Conservation (phyloP, 2,888 invertebrate species). For the Sinohyriopsis cumingii region DNA sequence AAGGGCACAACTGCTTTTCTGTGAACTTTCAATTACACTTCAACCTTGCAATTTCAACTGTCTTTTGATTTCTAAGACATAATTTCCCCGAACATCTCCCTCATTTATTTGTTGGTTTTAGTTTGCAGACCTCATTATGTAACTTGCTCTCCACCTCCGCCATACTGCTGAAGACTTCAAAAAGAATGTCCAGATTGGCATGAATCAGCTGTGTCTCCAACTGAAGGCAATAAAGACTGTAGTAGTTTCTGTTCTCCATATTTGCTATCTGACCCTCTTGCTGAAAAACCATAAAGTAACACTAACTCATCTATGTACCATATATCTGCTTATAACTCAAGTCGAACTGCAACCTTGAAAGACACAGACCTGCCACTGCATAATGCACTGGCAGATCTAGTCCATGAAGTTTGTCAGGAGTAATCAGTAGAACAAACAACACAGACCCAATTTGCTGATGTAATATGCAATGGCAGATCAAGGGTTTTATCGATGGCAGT, state of each 20-base stretch:
- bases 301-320: neutral
- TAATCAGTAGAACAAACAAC: too few species aligned
- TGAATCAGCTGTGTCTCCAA: constrained; percentile 73
- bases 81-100: too few species aligned
- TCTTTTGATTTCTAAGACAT: too few species aligned
- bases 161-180: constrained; percentile 60
- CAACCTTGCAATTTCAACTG: too few species aligned
- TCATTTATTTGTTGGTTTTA: neutral
- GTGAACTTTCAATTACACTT: too few species aligned
- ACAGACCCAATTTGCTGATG: too few species aligned
- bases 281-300: constrained; percentile 45
- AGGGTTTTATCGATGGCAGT: too few species aligned
- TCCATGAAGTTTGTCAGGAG: neutral
- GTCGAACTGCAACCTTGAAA: neutral
- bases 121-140: constrained; percentile 48
- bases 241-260: constrained; percentile 72
- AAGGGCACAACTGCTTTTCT: too few species aligned
- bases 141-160: constrained; percentile 57
- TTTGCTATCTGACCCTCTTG: constrained; percentile 71
- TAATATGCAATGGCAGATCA: too few species aligned
- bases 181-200: constrained; percentile 68
- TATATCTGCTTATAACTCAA: neutral
- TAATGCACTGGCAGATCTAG: neutral
- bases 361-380: neutral
- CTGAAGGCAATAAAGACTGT: constrained; percentile 72